Percentiles rank a stretch among this genome's conserved stretches.
phyloP scores from a whole-genome alignment of 2,113 vertebrate genomes.

The Oreochromis tanganicae region DNA sequence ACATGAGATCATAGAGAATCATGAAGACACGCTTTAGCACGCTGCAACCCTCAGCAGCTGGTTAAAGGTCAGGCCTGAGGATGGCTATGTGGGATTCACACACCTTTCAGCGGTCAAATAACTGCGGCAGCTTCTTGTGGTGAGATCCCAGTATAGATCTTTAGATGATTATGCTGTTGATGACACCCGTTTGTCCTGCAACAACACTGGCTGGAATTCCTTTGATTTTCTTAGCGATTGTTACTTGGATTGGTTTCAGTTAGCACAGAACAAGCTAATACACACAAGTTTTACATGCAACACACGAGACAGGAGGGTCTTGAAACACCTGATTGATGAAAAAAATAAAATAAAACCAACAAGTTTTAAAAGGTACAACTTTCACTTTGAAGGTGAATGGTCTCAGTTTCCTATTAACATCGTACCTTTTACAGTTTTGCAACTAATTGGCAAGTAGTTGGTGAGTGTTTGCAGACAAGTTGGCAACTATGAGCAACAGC shows the following conservation, averaged over 20 bases:
- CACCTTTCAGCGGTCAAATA: background rate
- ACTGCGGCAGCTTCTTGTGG: no score
- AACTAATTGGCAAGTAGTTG: background rate
- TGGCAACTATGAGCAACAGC: background rate
- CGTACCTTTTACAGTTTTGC: background rate
- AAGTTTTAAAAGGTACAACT: background rate
- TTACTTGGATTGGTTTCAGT: background rate
- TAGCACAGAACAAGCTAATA: background rate
- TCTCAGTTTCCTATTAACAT: background rate
- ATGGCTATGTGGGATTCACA: background rate
- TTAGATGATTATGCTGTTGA: background rate
- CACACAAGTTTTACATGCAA: background rate
- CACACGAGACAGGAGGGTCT: background rate
- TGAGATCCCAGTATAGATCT: background rate
- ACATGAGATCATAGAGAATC: background rate
- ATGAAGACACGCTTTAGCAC: background rate
- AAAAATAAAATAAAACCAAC: background rate
- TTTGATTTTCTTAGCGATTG: background rate
- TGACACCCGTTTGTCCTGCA: background rate
- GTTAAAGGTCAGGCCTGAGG: background rate
- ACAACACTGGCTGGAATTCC: background rate
- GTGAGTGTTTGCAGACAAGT: background rate
- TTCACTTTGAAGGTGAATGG: background rate
- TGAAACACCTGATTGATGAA: background rate
- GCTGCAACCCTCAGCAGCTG: background rate